phyloP scores from a whole-genome alignment of 2,888 invertebrate species.

The Polylopha cassiicola region DNA sequence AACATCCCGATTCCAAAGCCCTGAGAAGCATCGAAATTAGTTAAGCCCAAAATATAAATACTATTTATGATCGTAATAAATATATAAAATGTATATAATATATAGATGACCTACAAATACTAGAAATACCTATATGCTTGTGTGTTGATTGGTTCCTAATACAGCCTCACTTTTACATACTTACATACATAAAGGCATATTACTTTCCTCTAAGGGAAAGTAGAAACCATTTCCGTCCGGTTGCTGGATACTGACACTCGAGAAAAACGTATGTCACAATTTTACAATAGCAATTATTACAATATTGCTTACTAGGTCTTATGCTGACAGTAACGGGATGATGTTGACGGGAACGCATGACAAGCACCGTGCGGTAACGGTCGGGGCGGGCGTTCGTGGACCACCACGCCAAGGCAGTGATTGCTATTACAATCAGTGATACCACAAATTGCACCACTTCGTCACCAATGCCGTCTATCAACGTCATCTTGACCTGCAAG shows the following conservation, averaged over 20 bases:
- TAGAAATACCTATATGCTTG: no score
- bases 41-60: no score
- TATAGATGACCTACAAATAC: no score
- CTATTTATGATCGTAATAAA: no score
- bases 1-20: neutral
- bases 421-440: conserved; percentile 71
- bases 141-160: no score
- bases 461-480: conserved; percentile 90
- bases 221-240: no score
- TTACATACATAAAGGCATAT: no score
- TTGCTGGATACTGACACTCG: neutral
- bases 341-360: conserved; percentile 69
- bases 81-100: no score
- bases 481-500: conserved; percentile 84
- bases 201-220: no score
- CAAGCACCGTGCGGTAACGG: conserved; percentile 81
- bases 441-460: conserved; percentile 86
- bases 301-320: conserved; percentile 45
- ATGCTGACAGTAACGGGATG: conserved; percentile 63
- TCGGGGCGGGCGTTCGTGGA: conserved; percentile 84
- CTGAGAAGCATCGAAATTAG: no score
- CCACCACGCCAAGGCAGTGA: conserved; percentile 85
- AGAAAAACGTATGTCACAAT: neutral
- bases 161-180: no score
- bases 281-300: neutral